Evolutionary conservation across 92 coral and sea anemone genomes (phyloP).

Genomic region (Micromussa lordhowensis): DNA sequence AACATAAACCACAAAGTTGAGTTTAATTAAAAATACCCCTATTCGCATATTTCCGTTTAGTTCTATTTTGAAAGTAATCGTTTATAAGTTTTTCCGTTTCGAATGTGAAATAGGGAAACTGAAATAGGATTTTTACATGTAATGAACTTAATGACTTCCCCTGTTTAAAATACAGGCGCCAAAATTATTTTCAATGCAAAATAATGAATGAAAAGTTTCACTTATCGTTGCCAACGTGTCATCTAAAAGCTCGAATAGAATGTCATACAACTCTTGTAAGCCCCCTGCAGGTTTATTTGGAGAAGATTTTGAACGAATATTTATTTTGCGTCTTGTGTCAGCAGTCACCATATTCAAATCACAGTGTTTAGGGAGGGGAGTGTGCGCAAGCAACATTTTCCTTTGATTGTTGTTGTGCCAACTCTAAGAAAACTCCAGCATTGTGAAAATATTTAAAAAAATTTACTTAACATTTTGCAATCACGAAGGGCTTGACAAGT

Average conservation of each 20-base stretch:
- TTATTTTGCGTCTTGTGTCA: conserved; percentile 11
- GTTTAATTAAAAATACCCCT: not conserved
- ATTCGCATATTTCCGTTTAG: not conserved
- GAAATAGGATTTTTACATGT: not conserved
- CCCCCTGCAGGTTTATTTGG: conserved; percentile 9
- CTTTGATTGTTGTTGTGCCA: not conserved
- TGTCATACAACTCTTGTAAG: not conserved
- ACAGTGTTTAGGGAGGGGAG: not conserved
- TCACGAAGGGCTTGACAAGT: not conserved
- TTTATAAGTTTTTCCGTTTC: not conserved
- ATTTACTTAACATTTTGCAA: not conserved
- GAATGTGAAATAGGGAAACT: not conserved
- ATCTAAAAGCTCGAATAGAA: not conserved
- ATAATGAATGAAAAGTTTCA: not conserved
- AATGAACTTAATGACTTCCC: not conserved
- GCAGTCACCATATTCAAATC: not conserved
- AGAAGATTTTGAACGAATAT: not conserved
- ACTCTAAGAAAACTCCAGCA: not conserved
- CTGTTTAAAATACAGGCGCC: not conserved
- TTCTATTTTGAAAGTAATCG: not conserved
- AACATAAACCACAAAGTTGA: not conserved
- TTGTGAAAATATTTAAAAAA: not conserved
- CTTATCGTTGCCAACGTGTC: not conserved
- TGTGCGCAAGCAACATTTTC: not conserved
- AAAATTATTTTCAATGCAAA: not conserved